A percentile compares a stretch with the other conserved stretches of the same genome.
These are phyloP conservation scores for Triplophysa tibetana DNA, from an alignment of 2,113 vertebrate genomes.

Conservation along the genomic window DNA sequence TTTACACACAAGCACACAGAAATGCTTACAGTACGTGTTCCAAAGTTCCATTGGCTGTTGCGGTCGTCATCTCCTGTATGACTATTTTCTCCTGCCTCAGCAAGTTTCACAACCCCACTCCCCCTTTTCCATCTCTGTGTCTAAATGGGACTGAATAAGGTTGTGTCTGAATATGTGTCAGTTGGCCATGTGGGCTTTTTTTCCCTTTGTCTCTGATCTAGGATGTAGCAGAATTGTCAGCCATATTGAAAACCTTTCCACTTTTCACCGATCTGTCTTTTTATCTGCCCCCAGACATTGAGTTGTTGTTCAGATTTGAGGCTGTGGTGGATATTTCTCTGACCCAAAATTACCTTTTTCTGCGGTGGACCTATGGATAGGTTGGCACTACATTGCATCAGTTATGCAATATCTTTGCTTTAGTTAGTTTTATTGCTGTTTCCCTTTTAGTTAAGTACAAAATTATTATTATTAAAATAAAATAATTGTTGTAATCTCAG, in stretches of 20 bases:
- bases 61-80: slow-evolving; percentile 42
- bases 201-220: slow-evolving; percentile 2
- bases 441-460: background rate
- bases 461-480: background rate
- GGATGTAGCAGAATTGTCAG: slow-evolving; percentile 47
- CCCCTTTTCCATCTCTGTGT: slow-evolving; percentile 41
- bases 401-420: background rate
- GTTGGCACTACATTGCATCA: background rate
- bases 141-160: slow-evolving; percentile 59
- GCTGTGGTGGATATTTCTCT: background rate
- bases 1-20: background rate
- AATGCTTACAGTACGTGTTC: slow-evolving; percentile 5
- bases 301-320: background rate
- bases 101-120: slow-evolving; percentile 63
- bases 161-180: slow-evolving; percentile 67
- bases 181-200: slow-evolving; percentile 57
- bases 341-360: background rate
- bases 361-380: background rate
- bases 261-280: background rate
- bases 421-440: background rate
- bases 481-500: background rate
- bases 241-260: slow-evolving; percentile 39
- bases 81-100: slow-evolving; percentile 63
- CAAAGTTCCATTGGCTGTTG: background rate
- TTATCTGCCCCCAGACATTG: background rate